Evolutionary conservation across 2,113 vertebrate species (phyloP), one percentile per base, ranked within the genome.

Genomic region (Myiozetetes cayanensis): DNA sequence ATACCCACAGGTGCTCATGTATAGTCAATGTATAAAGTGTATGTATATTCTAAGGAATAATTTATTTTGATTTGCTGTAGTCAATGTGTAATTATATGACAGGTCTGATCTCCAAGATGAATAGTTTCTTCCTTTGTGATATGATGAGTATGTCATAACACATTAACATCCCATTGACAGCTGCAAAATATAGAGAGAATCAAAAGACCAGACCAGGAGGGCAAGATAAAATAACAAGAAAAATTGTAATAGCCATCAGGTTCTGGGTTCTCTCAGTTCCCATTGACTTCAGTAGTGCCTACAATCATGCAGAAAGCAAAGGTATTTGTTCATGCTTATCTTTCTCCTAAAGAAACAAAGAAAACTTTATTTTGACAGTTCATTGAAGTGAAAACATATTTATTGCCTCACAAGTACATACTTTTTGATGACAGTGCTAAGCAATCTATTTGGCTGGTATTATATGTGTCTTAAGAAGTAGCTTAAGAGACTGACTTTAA

Each of bases 31-130:
- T 65, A 59, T 55, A 87, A 37, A 27, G 18, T 47, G 22, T 47
- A 67, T 50, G 55, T 73, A 68, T 82, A 87, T 66, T 88, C 39
- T 66, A 67, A 89, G 14, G 53, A 70, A 78, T 88, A 71, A 68
- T 94, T 92, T 94, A 58, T 94, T 92, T 96, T 90, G 30, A 90
- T 95, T 93, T 93, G 18, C 33, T 77, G 30, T 35, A 66, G 66
- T 77, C 71, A 85, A 70, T 53, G 24, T 47, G 39, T 75, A 90
- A 91, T 93, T 95, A 87, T 62, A 72, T 46, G 82, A 75, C 87
- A 85, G 24, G 47, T 77, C 22, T 76, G 20, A 70, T 93, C 63
- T 84, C 72, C 3, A 9, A 85, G 78, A 94, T 85, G 47, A 95
- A 81, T 55, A 2, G 30, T 85, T 83, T 90, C 87, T 78, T 95